These are phyloP conservation scores for Sebastes itinus DNA, from an alignment of 2,797 vertebrate species.

Conservation along the genomic window DNA sequence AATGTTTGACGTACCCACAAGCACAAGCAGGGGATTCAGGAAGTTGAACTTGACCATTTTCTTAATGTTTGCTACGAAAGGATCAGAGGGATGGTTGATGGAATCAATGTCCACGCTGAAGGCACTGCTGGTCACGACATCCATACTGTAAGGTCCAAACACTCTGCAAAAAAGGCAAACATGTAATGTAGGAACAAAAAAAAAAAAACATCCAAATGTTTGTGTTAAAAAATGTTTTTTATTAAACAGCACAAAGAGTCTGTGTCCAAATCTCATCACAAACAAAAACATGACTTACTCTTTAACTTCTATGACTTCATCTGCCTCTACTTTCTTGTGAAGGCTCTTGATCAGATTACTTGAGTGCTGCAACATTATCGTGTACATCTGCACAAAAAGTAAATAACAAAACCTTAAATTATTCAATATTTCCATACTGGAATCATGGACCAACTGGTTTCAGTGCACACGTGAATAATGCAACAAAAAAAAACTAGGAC, in stretches of 20 bases:
- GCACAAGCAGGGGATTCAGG: conserved; percentile 66
- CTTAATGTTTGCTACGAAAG: conserved; percentile 83
- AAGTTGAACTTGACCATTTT: conserved; percentile 76
- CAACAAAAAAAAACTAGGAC: neutral
- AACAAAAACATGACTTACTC: conserved; percentile 70
- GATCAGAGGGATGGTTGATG: conserved; percentile 79
- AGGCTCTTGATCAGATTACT: conserved; percentile 66
- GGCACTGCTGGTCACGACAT: conserved; percentile 82
- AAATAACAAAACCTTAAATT: neutral
- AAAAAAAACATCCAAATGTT: neutral
- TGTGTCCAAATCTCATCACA: neutral
- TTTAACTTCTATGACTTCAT: conserved; percentile 69
- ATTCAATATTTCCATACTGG: neutral
- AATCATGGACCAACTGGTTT: neutral
- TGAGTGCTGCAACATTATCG: conserved; percentile 76
- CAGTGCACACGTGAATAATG: neutral
- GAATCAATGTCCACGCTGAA: conserved; percentile 85
- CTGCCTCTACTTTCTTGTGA: conserved; percentile 60
- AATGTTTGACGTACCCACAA: conserved; percentile 66
- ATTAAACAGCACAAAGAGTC: neutral
- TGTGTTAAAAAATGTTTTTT: neutral
- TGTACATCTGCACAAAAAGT: conserved; percentile 75
- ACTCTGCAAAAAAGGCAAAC: conserved; percentile 57
- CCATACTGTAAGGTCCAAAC: conserved; percentile 86
- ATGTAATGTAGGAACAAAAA: neutral